Conservation (phyloP, 2,113 vertebrate genomes). For the Sylvilagus bachmani region DNA sequence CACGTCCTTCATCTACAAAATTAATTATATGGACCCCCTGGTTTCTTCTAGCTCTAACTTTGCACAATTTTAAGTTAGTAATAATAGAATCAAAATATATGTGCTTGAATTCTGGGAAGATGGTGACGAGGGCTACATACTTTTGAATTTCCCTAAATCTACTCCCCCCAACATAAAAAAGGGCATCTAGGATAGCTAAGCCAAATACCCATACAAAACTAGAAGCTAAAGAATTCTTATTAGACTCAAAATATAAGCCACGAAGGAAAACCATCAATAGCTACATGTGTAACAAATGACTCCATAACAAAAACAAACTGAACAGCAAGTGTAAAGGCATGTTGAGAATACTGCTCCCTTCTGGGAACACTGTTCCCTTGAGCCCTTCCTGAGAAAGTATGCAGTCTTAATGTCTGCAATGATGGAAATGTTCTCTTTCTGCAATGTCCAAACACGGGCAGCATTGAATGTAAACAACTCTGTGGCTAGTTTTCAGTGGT, state of each 20-base stretch:
- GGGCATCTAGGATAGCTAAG: constrained; percentile 1
- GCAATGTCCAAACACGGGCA: too few relatives aligned
- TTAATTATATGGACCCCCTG: background rate
- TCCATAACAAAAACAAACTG: background rate
- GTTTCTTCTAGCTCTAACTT: constrained; percentile 4
- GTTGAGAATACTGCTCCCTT: background rate
- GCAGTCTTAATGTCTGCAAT: background rate
- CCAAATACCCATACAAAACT: constrained; percentile 39
- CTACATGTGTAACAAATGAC: background rate
- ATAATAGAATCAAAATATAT: constrained; percentile 31
- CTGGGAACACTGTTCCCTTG: background rate
- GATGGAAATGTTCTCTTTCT: constrained; percentile 1
- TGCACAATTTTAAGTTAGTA: constrained; percentile 34
- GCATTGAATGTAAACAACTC: background rate
- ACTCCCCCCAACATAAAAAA: background rate
- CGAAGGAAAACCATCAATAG: background rate
- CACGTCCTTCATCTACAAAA: constrained; percentile 8
- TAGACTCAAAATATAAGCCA: constrained; percentile 45
- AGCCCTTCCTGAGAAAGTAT: background rate
- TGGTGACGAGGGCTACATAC: background rate
- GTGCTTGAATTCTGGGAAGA: background rate
- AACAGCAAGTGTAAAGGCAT: background rate
- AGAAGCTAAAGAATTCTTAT: background rate
- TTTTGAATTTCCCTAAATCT: constrained; percentile 31
- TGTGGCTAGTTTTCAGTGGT: background rate